These are phyloP conservation scores for Oxytorus armatus DNA, from an alignment of 2,888 invertebrate species.

Conservation along the genomic window DNA sequence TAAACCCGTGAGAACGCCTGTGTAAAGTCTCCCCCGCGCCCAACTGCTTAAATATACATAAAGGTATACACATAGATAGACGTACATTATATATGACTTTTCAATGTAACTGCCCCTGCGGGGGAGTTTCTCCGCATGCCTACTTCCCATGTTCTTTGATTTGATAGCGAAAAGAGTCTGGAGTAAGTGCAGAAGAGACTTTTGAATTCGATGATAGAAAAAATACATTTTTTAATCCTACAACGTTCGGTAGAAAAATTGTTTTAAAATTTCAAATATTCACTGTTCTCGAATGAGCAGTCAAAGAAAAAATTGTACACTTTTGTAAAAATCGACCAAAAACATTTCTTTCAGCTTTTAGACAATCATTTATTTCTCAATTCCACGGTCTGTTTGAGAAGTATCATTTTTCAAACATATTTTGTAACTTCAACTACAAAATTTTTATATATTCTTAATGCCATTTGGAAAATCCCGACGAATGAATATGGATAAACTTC, in stretches of 20 bases:
- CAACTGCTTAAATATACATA: constrained; percentile 12
- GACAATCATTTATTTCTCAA: too few species aligned
- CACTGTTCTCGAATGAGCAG: background rate
- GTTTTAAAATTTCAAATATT: background rate
- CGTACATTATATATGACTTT: constrained; percentile 37
- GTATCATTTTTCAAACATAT: too few species aligned
- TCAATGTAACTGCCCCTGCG: constrained; percentile 67
- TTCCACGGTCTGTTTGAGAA: too few species aligned
- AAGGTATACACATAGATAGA: background rate
- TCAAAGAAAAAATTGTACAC: too few species aligned
- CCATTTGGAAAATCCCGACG: too few species aligned
- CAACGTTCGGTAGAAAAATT: background rate
- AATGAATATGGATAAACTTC: too few species aligned
- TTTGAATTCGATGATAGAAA: background rate
- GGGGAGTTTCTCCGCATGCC: constrained; percentile 50
- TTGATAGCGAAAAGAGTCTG: constrained; percentile 35
- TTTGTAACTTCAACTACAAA: too few species aligned
- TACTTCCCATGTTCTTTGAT: constrained; percentile 60
- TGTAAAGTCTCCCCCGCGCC: constrained; percentile 65
- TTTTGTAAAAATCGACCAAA: too few species aligned
- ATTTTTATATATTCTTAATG: too few species aligned
- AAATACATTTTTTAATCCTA: constrained; percentile 1
- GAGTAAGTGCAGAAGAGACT: constrained; percentile 6
- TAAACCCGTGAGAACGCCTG: constrained; percentile 77
- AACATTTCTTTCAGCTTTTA: too few species aligned